Conservation (phyloP, 2,113 vertebrate species). For the Pelusios castaneus region DNA sequence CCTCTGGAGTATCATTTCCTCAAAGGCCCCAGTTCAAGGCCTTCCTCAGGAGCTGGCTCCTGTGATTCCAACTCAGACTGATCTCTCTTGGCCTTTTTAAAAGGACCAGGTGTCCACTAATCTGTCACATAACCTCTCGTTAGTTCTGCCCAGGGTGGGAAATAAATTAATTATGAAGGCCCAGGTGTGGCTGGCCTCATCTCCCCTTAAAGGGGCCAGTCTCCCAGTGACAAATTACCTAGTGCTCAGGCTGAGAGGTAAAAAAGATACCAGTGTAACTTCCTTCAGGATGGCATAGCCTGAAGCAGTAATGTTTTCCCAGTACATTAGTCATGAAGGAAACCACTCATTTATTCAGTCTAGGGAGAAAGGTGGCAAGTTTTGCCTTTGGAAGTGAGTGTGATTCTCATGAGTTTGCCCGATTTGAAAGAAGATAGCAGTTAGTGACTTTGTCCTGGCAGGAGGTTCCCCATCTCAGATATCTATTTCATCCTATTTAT, state of each 20-base stretch:
- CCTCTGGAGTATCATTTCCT: too few relatives aligned
- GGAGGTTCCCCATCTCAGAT: background rate
- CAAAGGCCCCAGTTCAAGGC: too few relatives aligned
- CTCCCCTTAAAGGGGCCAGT: too few relatives aligned
- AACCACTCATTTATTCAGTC: background rate
- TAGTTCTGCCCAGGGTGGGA: too few relatives aligned
- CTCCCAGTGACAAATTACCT: too few relatives aligned
- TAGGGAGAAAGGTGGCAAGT: background rate
- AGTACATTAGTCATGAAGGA: background rate
- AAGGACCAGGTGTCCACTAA: too few relatives aligned
- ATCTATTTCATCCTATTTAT: background rate
- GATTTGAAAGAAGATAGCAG: background rate
- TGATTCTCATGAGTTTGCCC: background rate
- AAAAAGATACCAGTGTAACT: background rate
- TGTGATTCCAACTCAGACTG: too few relatives aligned
- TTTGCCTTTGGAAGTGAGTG: background rate
- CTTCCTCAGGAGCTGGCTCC: too few relatives aligned
- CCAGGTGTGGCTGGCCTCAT: too few relatives aligned
- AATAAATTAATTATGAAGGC: too few relatives aligned
- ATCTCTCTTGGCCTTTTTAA: too few relatives aligned
- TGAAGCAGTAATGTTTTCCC: background rate
- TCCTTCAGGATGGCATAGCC: background rate
- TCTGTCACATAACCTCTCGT: too few relatives aligned
- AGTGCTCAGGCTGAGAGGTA: background rate
- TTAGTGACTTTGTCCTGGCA: background rate